Evolutionary conservation across 2,113 vertebrate species (phyloP).

Genomic region (Trichechus manatus): DNA sequence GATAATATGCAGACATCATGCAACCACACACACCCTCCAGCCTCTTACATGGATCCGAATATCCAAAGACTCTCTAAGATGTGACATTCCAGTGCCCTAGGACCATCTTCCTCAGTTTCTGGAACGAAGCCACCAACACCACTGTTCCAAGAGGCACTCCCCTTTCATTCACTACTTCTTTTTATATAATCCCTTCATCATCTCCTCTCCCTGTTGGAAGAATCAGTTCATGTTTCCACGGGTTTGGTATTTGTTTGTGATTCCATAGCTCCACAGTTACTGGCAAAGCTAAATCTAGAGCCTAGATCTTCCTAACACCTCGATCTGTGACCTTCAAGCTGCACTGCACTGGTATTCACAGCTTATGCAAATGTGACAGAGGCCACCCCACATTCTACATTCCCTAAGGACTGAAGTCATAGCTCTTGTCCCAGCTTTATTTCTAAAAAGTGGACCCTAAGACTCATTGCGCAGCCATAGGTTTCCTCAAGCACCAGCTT

Average conservation of each 20-base stretch:
- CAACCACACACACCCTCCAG: no score
- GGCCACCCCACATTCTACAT: neutral
- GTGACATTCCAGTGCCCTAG: neutral
- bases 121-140: neutral
- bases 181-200: neutral
- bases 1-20: no score
- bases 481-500: neutral
- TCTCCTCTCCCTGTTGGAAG: neutral
- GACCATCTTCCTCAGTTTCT: neutral
- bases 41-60: no score
- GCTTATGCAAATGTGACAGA: neutral
- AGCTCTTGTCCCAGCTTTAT: neutral
- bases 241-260: neutral
- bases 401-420: neutral
- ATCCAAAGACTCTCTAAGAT: no score
- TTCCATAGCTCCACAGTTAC: neutral
- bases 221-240: neutral
- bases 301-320: no score
- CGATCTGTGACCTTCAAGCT: no score
- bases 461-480: neutral
- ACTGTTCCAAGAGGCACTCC: neutral
- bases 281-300: no score
- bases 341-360: neutral
- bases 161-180: neutral
- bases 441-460: neutral